Percentiles rank a stretch among this genome's conserved stretches.
phyloP scores from a whole-genome alignment of 2,113 vertebrate genomes.

The Rynchops niger region DNA sequence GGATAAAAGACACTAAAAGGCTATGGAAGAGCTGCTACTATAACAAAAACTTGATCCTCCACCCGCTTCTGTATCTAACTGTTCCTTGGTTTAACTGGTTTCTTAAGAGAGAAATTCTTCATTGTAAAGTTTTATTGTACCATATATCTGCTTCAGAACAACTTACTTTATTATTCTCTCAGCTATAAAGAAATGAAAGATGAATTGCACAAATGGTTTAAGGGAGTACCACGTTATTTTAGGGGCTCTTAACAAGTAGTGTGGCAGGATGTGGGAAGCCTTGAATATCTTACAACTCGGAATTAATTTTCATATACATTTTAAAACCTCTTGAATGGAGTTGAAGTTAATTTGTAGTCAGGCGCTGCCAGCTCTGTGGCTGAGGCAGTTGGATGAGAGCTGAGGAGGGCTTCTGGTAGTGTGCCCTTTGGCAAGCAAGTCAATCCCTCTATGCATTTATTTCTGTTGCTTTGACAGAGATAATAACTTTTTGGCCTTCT shows the following conservation, averaged over 20 bases:
- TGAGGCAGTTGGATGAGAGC: background rate
- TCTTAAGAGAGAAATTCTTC: background rate
- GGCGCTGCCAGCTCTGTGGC: background rate
- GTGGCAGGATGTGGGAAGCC: slow-evolving; percentile 19
- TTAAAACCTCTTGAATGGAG: background rate
- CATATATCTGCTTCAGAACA: background rate
- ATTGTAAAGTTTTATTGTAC: background rate
- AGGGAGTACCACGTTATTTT: background rate
- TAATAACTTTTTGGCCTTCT: background rate
- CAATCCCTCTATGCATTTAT: background rate
- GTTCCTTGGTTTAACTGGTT: background rate
- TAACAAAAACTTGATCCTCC: background rate
- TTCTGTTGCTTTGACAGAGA: background rate
- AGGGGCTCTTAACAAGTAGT: background rate
- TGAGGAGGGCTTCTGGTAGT: background rate
- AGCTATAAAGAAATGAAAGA: background rate
- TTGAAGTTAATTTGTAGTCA: background rate
- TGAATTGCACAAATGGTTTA: background rate
- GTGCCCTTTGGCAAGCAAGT: background rate
- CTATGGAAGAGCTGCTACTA: background rate
- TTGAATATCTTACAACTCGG: background rate
- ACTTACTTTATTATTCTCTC: background rate
- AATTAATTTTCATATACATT: slow-evolving; percentile 5
- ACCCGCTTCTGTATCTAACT: accelerated
- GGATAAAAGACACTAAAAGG: background rate